A percentile compares a stretch with the other conserved stretches of the same genome.
These are phyloP conservation scores for Apteryx owenii DNA, from an alignment of 2,113 vertebrate species.

Conservation along the genomic window DNA sequence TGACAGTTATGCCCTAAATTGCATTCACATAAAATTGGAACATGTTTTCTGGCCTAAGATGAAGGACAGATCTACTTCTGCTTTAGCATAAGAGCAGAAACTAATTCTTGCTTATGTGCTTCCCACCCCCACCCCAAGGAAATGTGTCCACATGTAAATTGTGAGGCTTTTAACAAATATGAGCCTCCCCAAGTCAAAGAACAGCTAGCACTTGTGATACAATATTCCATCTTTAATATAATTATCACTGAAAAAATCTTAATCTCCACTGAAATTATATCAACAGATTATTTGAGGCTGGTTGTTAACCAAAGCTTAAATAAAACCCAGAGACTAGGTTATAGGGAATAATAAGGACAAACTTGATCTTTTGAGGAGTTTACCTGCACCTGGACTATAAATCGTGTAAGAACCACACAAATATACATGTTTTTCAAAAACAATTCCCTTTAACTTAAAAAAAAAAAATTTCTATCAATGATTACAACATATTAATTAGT, in stretches of 20 bases:
- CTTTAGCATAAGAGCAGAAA: background rate
- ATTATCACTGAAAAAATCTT: background rate
- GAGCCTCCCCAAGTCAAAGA: background rate
- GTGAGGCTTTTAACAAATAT: background rate
- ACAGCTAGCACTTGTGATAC: background rate
- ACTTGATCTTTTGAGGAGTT: background rate
- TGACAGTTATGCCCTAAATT: background rate
- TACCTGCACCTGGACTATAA: background rate
- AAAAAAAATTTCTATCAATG: background rate
- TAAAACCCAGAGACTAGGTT: background rate
- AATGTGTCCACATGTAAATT: background rate
- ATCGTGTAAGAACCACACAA: background rate
- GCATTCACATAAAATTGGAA: background rate
- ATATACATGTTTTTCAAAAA: background rate
- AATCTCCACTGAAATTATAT: background rate
- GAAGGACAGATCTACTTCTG: background rate
- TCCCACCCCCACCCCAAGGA: background rate
- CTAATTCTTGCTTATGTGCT: background rate
- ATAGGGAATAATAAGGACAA: background rate
- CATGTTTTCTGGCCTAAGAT: accelerated
- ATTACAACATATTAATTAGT: background rate
- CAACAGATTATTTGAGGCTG: background rate
- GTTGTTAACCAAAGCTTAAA: background rate
- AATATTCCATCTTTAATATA: background rate
- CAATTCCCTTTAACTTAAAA: background rate